These are phyloP conservation scores for Lysiphlebus fabarum DNA, from an alignment of 1,140 invertebrate species.

Conservation along the genomic window DNA sequence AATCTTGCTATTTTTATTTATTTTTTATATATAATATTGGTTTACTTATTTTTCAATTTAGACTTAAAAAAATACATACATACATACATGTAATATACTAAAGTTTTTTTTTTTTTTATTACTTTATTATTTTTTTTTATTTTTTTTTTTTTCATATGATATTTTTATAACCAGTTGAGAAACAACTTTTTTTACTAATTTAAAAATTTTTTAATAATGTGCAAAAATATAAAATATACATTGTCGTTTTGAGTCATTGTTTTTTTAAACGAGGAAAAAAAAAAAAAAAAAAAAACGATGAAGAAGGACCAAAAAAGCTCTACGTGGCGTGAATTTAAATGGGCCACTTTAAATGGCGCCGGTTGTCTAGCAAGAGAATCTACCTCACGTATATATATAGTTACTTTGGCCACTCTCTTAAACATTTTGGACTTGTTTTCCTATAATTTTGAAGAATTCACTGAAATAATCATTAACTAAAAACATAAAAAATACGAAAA, in stretches of 20 bases:
- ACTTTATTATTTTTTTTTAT: no score
- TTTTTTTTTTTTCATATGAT: no score
- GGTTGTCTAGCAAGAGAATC: conserved; percentile 45
- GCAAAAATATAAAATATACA: conserved; percentile 3
- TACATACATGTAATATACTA: no score
- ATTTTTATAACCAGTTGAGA: no score
- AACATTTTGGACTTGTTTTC: conserved; percentile 1
- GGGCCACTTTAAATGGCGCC: conserved; percentile 44
- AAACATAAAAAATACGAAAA: neutral
- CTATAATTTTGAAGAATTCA: neutral
- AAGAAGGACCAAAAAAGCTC: conserved; percentile 19
- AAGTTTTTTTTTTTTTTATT: no score
- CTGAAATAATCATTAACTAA: neutral
- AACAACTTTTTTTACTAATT: neutral
- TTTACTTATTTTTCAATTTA: no score
- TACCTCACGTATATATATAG: conserved; percentile 38
- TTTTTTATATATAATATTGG: no score
- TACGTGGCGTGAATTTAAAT: conserved; percentile 47
- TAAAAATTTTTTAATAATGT: conserved; percentile 17
- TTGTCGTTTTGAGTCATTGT: conserved; percentile 6
- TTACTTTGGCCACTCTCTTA: conserved; percentile 4
- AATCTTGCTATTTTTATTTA: no score
- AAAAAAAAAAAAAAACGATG: conserved; percentile 22
- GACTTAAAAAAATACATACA: no score
- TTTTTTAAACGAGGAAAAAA: neutral